Evolutionary conservation across 2,113 vertebrate species (phyloP).

Genomic region (Eonycteris spelaea): DNA sequence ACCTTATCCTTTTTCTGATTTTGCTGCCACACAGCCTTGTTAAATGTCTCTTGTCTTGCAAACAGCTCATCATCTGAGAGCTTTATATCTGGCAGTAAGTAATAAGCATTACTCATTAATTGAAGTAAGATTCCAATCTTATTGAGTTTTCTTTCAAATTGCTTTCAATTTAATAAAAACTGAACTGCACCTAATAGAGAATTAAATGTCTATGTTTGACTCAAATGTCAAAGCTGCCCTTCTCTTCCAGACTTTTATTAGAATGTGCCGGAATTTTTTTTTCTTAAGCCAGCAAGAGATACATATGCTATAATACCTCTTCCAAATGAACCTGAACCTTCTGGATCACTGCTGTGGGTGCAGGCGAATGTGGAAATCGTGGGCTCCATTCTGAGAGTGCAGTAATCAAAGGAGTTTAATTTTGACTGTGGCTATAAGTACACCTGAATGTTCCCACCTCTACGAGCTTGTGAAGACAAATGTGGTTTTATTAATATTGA

Average conservation of each 20-base stretch:
- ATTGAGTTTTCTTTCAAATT: slow-evolving; percentile 62
- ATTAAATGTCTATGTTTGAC: slow-evolving; percentile 55
- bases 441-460: not conserved
- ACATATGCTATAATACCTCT: not conserved
- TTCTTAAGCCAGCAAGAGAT: slow-evolving; percentile 5
- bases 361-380: not conserved
- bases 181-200: slow-evolving; percentile 34
- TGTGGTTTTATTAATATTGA: not conserved
- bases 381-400: not conserved
- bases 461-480: not conserved
- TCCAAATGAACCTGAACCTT: slow-evolving; percentile 11
- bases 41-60: slow-evolving; percentile 46
- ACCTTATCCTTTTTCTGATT: slow-evolving; percentile 32
- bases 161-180: slow-evolving; percentile 70
- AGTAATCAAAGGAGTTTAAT: not conserved
- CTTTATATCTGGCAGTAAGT: not conserved
- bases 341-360: not conserved
- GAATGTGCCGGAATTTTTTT: not conserved
- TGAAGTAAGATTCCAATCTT: slow-evolving; percentile 61
- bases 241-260: slow-evolving; percentile 39
- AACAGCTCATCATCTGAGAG: slow-evolving; percentile 40
- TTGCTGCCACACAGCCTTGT: not conserved
- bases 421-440: not conserved
- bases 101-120: slow-evolving; percentile 64
- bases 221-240: slow-evolving; percentile 12